A percentile compares a stretch with the other conserved stretches of the same genome.
phyloP scores from a whole-genome alignment of 2,113 vertebrate genomes.

The Ceyx melanurus region DNA sequence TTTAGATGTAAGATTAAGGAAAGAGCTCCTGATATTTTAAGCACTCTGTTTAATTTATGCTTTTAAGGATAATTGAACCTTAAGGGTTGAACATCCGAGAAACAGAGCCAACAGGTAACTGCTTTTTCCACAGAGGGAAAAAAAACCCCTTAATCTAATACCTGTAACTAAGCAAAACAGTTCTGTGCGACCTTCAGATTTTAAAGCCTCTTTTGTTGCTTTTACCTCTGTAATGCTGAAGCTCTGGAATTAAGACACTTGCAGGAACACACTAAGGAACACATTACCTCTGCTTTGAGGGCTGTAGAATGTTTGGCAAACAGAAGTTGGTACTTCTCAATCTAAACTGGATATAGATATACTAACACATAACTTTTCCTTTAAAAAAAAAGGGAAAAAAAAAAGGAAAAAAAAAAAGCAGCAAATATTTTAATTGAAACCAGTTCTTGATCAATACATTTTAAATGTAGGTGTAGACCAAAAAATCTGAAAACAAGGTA shows the following conservation, averaged over 20 bases:
- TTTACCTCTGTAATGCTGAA: background rate
- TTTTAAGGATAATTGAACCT: slow-evolving; percentile 39
- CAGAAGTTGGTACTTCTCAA: background rate
- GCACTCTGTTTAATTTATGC: slow-evolving; percentile 24
- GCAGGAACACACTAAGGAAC: background rate
- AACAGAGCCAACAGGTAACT: slow-evolving; percentile 1
- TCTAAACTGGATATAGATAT: background rate
- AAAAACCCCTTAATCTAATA: background rate
- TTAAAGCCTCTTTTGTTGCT: background rate
- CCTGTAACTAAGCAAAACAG: background rate
- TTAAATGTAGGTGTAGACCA: background rate
- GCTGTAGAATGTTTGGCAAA: background rate
- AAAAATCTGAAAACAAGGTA: background rate
- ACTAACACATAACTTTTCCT: background rate
- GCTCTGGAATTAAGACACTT: background rate
- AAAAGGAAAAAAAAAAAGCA: background rate
- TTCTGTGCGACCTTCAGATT: background rate
- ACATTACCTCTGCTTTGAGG: background rate
- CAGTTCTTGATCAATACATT: background rate
- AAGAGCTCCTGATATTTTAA: slow-evolving; percentile 49
- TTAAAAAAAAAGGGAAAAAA: background rate
- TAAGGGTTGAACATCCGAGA: background rate
- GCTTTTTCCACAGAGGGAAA: background rate
- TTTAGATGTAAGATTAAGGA: slow-evolving; percentile 42
- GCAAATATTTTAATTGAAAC: background rate